Conservation (phyloP, 2,113 vertebrate genomes). For the Enhydra lutris region DNA sequence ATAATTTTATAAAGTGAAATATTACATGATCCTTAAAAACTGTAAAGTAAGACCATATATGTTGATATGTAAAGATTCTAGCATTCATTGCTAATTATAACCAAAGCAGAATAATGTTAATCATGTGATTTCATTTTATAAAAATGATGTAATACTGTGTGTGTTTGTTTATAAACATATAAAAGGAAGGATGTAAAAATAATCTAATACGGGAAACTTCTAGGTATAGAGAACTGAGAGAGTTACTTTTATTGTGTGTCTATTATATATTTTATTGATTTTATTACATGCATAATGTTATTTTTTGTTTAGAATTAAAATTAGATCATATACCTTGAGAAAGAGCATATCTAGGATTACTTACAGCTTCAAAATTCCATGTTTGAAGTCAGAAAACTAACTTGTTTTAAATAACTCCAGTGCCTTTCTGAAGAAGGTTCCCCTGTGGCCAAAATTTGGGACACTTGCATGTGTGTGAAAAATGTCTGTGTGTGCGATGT, state of each 20-base stretch:
- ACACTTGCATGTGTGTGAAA: neutral
- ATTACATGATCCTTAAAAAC: neutral
- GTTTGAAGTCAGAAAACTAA: neutral
- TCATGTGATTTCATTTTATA: neutral
- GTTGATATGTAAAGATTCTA: neutral
- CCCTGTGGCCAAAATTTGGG: neutral
- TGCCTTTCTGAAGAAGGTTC: neutral
- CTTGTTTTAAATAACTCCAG: neutral
- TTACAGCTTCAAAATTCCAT: neutral
- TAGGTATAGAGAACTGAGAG: neutral
- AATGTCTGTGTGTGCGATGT: neutral
- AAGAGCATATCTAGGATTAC: neutral
- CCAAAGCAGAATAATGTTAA: neutral
- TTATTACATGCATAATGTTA: neutral
- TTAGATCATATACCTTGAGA: neutral
- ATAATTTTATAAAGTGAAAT: neutral
- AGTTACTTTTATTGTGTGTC: neutral
- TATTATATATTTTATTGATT: neutral
- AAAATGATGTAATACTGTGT: neutral
- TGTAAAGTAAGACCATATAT: neutral
- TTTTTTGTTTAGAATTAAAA: neutral
- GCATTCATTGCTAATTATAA: neutral
- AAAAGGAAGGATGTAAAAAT: neutral
- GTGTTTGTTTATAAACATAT: neutral
- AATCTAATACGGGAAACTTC: neutral